Evolutionary conservation across 2,113 vertebrate genomes (phyloP), one percentile per base, ranked within the genome.

Genomic region (Channa argus): DNA sequence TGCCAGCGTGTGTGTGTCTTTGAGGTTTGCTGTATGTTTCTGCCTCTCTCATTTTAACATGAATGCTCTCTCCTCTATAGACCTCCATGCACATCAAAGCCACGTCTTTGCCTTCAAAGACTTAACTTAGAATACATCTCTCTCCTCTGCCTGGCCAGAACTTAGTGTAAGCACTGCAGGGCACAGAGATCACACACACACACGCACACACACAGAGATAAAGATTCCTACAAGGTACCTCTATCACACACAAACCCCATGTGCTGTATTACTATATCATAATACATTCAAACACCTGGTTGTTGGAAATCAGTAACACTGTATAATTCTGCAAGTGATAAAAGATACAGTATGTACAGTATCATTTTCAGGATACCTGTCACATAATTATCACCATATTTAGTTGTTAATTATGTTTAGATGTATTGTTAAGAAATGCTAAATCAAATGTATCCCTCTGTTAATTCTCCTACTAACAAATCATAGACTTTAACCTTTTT

Each of bases 1-100:
- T 52, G 65, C 54, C 55, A 24, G 24, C 58, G 73, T 63, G 60
- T 79, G 74, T 83, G 64, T 84, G 78, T 80, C 67, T 88, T 88
- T 91, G 86, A 88, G 86, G 77, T 80, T 79, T 82, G 79, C 86
- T 86, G 78, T 90, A 92, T 91, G 87, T 92, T 92, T 93, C 86
- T 82, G 75, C 87, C 78, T 77, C 60, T 82, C 93, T 94, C 91
- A 94, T 94, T 94, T 94, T 65, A 94, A 94, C 90, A 92, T 94
- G 92, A 94, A 94, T 93, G 64, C 91, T 58, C 82, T 69, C 53
- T 80, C 79, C 79, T 91, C 90, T 92, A 83, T 90, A 88, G 91
- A 89, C 58, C 86, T 69, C 76, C 89, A 88, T 92, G 80, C 92
- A 94, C 93, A 91, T 94, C 94, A 94, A 94, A 94, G 93, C 79